These are phyloP conservation scores for Vandiemenella viatica DNA, from an alignment of 2,888 invertebrate genomes.

Conservation along the genomic window DNA sequence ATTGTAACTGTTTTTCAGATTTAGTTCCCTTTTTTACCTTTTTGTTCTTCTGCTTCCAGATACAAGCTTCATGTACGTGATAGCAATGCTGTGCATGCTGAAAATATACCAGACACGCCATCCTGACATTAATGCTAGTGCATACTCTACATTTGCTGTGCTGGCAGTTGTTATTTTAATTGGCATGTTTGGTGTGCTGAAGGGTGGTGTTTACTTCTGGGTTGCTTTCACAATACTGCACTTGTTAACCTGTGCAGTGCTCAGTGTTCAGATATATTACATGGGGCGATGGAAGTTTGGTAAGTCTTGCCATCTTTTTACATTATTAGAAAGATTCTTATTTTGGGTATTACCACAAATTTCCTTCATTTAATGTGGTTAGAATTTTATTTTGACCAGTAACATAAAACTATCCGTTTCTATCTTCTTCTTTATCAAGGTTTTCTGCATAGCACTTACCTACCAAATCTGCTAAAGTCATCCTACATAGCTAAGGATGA, in stretches of 20 bases:
- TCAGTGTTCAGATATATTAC: constrained; percentile 60
- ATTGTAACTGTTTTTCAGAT: too few relatives aligned
- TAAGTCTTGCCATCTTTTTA: constrained; percentile 21
- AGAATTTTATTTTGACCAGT: too few relatives aligned
- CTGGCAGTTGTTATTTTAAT: constrained; percentile 62
- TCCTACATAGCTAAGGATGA: too few relatives aligned
- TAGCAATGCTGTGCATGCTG: constrained; percentile 69
- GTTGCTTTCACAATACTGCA: constrained; percentile 54
- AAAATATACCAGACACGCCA: constrained; percentile 79
- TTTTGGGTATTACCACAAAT: too few relatives aligned
- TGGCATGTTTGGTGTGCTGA: constrained; percentile 41
- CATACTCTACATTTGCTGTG: constrained; percentile 61
- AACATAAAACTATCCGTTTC: too few relatives aligned
- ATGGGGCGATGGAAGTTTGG: constrained; percentile 55
- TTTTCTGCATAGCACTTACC: too few relatives aligned
- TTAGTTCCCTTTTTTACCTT: too few relatives aligned
- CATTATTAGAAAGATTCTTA: background rate
- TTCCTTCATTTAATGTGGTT: too few relatives aligned
- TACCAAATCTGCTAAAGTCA: too few relatives aligned
- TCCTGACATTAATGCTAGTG: constrained; percentile 73
- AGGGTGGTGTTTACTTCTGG: constrained; percentile 52
- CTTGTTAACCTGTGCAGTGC: constrained; percentile 43
- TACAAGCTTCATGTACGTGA: constrained; percentile 86
- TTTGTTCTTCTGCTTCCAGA: constrained; percentile 50
- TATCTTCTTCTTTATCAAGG: too few relatives aligned